Percentiles rank a stretch among this genome's conserved stretches.
phyloP scores from a whole-genome alignment of 2,113 vertebrate genomes.

The Promerops cafer region DNA sequence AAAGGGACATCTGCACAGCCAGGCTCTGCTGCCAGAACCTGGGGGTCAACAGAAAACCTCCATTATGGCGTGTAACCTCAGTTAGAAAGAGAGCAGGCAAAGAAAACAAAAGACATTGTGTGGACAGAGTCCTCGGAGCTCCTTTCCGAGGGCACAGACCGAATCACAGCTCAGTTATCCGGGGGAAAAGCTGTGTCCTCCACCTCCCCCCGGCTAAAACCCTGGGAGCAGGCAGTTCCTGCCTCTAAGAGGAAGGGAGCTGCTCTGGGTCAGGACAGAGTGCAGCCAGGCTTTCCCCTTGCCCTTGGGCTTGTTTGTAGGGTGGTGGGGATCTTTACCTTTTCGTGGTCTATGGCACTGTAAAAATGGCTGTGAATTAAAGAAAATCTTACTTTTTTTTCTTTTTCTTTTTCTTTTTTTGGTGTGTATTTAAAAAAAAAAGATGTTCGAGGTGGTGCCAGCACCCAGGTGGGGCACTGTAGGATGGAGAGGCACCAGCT shows the following conservation, averaged over 20 bases:
- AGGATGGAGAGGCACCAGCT: not conserved
- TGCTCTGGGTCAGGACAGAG: not conserved
- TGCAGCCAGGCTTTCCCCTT: not conserved
- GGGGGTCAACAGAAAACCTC: not conserved
- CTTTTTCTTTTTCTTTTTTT: not conserved
- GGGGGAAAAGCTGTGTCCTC: not conserved
- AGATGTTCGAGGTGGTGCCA: not conserved
- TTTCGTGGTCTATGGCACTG: not conserved
- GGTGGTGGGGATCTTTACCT: not conserved
- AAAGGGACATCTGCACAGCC: not conserved
- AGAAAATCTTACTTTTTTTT: not conserved
- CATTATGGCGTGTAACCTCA: rapidly evolving
- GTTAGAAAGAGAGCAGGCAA: not conserved
- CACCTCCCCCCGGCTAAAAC: not conserved
- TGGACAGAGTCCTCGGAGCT: not conserved
- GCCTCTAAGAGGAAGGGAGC: not conserved
- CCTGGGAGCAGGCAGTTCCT: no score
- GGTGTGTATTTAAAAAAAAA: not conserved
- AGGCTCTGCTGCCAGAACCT: not conserved
- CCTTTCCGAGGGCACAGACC: not conserved
- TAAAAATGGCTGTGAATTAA: not conserved
- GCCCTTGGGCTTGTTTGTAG: not conserved
- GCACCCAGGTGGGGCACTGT: not conserved
- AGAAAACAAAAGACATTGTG: not conserved
- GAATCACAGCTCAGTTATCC: not conserved